Conservation (phyloP, 2,888 invertebrate genomes). For the Cephus sareptanus region DNA sequence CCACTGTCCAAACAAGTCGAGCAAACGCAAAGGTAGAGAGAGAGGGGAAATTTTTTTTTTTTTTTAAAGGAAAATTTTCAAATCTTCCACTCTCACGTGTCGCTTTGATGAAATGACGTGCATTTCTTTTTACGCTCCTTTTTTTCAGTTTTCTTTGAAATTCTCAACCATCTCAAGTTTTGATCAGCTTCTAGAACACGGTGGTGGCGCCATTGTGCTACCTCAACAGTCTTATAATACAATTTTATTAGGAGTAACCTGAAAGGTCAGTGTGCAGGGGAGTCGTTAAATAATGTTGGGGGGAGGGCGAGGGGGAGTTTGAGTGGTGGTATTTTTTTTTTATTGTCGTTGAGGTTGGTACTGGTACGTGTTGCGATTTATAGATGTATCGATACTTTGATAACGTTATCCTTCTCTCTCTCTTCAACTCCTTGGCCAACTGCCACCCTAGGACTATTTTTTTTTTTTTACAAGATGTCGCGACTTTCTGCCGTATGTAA, state of each 20-base stretch:
- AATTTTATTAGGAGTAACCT: not conserved
- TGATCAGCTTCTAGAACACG: not conserved
- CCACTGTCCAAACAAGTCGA: not conserved
- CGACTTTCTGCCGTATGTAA: not conserved
- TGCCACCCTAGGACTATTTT: not conserved
- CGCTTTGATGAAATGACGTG: no score
- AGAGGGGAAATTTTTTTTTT: no score
- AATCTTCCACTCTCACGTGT: no score
- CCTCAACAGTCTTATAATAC: not conserved
- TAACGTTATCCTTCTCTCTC: not conserved
- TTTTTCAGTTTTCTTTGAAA: not conserved
- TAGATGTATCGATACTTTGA: not conserved
- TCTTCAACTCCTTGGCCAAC: not conserved
- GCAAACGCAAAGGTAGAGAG: not conserved
- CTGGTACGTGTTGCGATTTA: not conserved
- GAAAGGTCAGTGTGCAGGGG: not conserved
- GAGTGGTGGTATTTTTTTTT: not conserved
- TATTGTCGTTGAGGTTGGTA: not conserved
- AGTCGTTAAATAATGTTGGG: not conserved
- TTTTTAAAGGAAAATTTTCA: no score
- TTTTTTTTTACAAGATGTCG: not conserved
- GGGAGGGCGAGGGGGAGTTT: not conserved
- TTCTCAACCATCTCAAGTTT: not conserved
- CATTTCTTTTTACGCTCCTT: no score
- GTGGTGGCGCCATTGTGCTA: not conserved